phyloP scores from a whole-genome alignment of 2,113 vertebrate species.

The Pelmatolapia mariae region DNA sequence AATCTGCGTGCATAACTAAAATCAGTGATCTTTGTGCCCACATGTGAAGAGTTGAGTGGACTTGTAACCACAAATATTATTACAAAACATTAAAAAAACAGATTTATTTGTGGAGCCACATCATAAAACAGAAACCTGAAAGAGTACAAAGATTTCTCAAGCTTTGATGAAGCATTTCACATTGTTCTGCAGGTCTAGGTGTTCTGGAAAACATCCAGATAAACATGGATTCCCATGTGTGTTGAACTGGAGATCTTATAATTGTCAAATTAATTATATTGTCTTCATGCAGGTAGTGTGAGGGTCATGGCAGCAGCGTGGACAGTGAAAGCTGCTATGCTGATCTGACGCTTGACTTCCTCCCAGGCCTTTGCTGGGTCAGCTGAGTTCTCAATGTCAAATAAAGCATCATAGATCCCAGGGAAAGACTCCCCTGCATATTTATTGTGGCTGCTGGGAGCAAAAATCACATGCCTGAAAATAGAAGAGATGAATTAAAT shows the following conservation, averaged over 20 bases:
- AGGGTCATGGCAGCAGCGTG: conserved; percentile 84
- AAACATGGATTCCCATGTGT: background rate
- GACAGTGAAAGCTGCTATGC: conserved; percentile 84
- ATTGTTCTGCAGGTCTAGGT: background rate
- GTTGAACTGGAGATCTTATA: background rate
- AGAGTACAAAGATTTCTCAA: background rate
- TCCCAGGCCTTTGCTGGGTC: conserved; percentile 76
- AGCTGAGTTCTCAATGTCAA: conserved; percentile 77
- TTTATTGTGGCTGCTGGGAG: conserved; percentile 93
- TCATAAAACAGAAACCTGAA: background rate
- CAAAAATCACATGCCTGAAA: conserved; percentile 87
- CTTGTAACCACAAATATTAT: background rate
- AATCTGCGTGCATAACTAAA: background rate
- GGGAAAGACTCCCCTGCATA: conserved; percentile 90
- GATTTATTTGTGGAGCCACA: background rate
- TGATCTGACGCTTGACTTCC: conserved; percentile 87
- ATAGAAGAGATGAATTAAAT: background rate
- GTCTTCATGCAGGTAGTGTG: conserved; percentile 60
- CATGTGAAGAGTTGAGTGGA: background rate
- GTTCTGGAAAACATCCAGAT: background rate
- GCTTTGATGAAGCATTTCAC: background rate
- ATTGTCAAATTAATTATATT: background rate
- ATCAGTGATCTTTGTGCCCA: background rate
- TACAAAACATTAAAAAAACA: background rate
- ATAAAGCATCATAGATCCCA: conserved; percentile 89